Evolutionary conservation across 2,113 vertebrate species (phyloP), one percentile per base, ranked within the genome.

Genomic region (Rhabdomys dilectus): DNA sequence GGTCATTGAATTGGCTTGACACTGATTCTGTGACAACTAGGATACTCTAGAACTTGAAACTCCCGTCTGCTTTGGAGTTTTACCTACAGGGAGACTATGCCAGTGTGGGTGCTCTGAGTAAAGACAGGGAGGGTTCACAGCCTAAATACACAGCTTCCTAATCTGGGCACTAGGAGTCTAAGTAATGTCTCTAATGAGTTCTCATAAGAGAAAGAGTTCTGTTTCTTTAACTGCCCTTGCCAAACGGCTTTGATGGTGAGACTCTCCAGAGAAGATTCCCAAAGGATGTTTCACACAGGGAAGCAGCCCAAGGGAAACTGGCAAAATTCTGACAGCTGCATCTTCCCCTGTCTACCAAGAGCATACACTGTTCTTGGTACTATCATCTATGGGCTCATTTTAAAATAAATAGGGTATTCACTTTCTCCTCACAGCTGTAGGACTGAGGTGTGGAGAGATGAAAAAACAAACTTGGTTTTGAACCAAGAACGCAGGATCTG

Each of bases 221-320:
- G 2, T 91, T 48, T 82, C 60, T 45, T 31, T 84, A 34, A 53
- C 89, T 91, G 89, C 42, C 70, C 45, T 89, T 21, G 7, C 8
- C 90, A 96, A 96, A 85, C 73, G 72, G 76, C 78, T 93, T 13
- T 76, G 62, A 82, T 88, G 64, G 75, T 5, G 7, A 82, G n/a
- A 58, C 29, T 85, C 53, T 89, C 48, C 34, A 56, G 0, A 51
- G 51, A 88, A 81, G n/a, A 88, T 72, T 91, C 82, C 48, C 81
- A 60, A 19, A 24, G 12, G 60, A 42, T 26, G 60, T 31, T 53
- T 22, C n/a, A 62, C 51, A 72, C 66, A n/a, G 58, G 2, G 19
- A 86, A 19, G n/a, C 85, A 81, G 77, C 15, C 12, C 12, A 3
- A n/a, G 36, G 66, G 70, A 81, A 75, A 15, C 85, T 26, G 4